Evolutionary conservation across 1,140 invertebrate genomes (phyloP).

Genomic region (Acarapis woodi): DNA sequence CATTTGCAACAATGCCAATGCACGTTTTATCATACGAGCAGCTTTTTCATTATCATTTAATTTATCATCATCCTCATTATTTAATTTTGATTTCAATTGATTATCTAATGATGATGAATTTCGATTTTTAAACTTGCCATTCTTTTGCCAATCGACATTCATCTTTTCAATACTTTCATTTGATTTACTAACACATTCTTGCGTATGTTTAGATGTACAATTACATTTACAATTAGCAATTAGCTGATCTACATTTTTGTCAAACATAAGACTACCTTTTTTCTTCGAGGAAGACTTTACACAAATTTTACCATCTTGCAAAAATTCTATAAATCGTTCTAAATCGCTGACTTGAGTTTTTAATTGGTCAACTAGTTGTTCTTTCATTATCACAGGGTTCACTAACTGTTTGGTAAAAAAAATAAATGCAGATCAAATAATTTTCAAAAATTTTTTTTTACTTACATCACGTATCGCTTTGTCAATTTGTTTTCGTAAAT

Average conservation of each 20-base stretch:
- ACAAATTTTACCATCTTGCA: conserved; percentile 27
- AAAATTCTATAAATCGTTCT: conserved; percentile 81
- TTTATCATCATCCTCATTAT: not conserved
- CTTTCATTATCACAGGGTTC: conserved; percentile 80
- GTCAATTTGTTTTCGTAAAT: conserved; percentile 45
- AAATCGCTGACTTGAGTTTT: conserved; percentile 89
- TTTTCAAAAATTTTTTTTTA: not conserved
- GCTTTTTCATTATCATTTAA: conserved; percentile 20
- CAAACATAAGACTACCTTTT: no score
- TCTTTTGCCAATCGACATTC: not conserved
- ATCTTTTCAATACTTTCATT: not conserved
- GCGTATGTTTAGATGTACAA: conserved; percentile 25
- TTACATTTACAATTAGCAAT: conserved; percentile 24
- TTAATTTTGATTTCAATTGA: not conserved
- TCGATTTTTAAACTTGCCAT: not conserved
- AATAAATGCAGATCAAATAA: not conserved
- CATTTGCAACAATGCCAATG: conserved; percentile 58
- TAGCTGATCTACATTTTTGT: no score
- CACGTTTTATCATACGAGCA: conserved; percentile 43
- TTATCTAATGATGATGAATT: not conserved
- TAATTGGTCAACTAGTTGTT: conserved; percentile 68
- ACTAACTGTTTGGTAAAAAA: conserved; percentile 35
- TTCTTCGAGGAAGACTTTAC: not conserved
- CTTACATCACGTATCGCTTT: conserved; percentile 33
- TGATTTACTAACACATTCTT: not conserved